Percentiles rank a stretch among this genome's conserved stretches.
Evolutionary conservation across 2,888 invertebrate genomes (phyloP).

Genomic region (Amblyjoppa fuscipennis): DNA sequence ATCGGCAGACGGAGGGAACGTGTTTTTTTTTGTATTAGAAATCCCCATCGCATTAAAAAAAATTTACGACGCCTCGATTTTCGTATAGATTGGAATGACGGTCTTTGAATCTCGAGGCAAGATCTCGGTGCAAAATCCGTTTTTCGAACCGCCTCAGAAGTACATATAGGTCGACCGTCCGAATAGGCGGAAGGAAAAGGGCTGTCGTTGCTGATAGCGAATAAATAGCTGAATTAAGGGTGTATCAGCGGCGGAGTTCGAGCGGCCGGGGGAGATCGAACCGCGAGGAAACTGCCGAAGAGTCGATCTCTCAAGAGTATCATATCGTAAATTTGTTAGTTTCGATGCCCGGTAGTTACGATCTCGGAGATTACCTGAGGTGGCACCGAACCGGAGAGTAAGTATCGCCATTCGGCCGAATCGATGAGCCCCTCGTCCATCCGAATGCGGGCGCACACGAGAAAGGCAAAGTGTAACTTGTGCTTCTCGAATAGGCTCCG

Average conservation of each 20-base stretch:
- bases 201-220: conserved; percentile 3
- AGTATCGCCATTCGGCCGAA: conserved; percentile 90
- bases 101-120: background rate
- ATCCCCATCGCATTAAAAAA: background rate
- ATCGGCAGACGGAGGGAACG: too few relatives aligned
- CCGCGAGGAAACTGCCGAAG: background rate
- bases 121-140: background rate
- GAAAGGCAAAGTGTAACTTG: conserved; percentile 94
- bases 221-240: conserved; percentile 6
- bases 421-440: conserved; percentile 88
- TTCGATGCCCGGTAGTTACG: conserved; percentile 14
- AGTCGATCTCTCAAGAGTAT: conserved; percentile 1
- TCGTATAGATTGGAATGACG: background rate
- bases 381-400: conserved; percentile 91
- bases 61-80: background rate
- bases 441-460: conserved; percentile 90
- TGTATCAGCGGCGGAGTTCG: background rate
- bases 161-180: background rate
- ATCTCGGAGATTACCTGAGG: conserved; percentile 83
- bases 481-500: conserved; percentile 96
- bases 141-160: too few relatives aligned
- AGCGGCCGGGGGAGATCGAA: background rate
- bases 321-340: conserved; percentile 40
- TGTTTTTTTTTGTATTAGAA: background rate
- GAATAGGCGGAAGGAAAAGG: background rate